Conservation (phyloP, 2,113 vertebrate species). For the Fregetta grallaria region DNA sequence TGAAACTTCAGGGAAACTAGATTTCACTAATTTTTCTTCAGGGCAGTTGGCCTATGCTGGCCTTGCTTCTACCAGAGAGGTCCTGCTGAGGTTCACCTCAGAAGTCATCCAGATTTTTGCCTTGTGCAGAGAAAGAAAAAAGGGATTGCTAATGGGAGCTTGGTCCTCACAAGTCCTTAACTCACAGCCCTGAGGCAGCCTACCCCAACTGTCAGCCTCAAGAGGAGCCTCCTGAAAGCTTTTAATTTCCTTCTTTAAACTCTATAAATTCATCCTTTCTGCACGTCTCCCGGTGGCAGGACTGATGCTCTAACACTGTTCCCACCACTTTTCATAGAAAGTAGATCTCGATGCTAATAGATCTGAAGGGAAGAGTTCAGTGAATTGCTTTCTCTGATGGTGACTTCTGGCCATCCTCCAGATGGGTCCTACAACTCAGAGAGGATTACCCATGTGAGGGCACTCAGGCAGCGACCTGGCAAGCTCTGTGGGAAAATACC, state of each 20-base stretch:
- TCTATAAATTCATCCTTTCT: background rate
- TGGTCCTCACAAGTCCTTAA: background rate
- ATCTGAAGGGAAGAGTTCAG: background rate
- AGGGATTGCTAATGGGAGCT: background rate
- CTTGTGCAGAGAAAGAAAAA: background rate
- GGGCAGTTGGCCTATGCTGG: background rate
- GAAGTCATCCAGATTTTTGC: background rate
- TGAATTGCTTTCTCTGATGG: background rate
- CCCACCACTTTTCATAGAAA: background rate
- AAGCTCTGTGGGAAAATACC: background rate
- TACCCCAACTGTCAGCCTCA: background rate
- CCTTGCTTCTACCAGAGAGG: background rate
- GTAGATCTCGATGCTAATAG: background rate
- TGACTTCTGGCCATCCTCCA: background rate
- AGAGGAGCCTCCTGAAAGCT: background rate
- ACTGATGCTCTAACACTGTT: background rate
- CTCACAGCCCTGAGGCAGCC: background rate
- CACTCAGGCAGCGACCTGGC: background rate
- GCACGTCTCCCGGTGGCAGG: accelerated
- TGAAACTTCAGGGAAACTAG: background rate
- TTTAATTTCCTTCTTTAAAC: background rate
- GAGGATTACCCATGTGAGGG: accelerated
- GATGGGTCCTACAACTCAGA: background rate
- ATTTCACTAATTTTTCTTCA: background rate
- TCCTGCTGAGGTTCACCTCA: background rate